Percentiles rank a stretch among this genome's conserved stretches.
phyloP scores from a whole-genome alignment of 1,140 invertebrate genomes.

The Drosophila pandora region DNA sequence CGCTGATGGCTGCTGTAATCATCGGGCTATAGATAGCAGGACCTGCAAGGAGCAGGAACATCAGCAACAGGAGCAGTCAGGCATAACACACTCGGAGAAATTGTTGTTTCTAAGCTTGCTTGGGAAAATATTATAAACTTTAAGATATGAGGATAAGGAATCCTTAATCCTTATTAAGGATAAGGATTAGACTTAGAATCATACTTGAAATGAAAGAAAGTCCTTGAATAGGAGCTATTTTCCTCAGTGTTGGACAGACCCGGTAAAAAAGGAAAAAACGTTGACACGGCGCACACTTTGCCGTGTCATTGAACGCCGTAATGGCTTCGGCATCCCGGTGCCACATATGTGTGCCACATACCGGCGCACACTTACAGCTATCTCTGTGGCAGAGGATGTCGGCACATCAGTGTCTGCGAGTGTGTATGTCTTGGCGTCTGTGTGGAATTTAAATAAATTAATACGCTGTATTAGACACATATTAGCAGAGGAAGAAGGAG shows the following conservation, averaged over 20 bases:
- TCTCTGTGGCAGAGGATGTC: constrained; percentile 40
- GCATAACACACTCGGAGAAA: constrained; percentile 12
- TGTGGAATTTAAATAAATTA: constrained; percentile 77
- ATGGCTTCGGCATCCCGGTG: constrained; percentile 53
- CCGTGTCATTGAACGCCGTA: constrained; percentile 77
- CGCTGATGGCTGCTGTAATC: constrained; percentile 74
- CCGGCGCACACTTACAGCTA: constrained; percentile 10
- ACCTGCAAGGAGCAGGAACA: constrained; percentile 27
- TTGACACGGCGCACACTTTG: constrained; percentile 63
- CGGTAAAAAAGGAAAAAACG: constrained; percentile 48
- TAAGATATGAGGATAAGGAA: too few species aligned
- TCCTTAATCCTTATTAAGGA: too few species aligned
- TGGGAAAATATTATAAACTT: too few species aligned
- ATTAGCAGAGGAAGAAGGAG: constrained; percentile 59
- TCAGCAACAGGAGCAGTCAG: constrained; percentile 37
- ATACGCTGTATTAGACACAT: constrained; percentile 77
- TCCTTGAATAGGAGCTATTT: neutral
- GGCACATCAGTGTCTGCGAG: constrained; percentile 9
- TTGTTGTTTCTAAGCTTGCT: neutral
- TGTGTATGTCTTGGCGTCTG: constrained; percentile 32
- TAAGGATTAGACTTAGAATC: too few species aligned
- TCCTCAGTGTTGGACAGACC: neutral
- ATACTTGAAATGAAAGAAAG: neutral
- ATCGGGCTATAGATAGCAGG: constrained; percentile 67
- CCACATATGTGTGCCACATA: constrained; percentile 52